Percentiles rank a stretch among this genome's conserved stretches.
Conservation (phyloP, 1,140 invertebrate species). For the Mactra quadrangularis region DNA sequence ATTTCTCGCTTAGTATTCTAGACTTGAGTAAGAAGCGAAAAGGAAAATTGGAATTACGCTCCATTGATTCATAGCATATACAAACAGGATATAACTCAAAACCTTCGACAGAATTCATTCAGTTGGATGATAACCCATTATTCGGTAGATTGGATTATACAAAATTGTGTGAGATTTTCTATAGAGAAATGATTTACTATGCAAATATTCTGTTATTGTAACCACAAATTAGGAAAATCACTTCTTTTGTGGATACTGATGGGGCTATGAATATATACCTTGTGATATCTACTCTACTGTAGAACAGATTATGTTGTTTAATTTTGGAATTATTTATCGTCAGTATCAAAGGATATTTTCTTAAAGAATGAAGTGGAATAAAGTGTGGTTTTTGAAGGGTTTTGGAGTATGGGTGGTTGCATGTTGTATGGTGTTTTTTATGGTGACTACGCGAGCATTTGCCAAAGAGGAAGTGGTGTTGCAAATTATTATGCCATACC, state of each 20-base stretch:
- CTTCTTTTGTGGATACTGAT: neutral
- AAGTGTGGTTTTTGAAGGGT: neutral
- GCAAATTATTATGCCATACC: conserved; percentile 46
- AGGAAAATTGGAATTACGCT: conserved; percentile 21
- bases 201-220: conserved; percentile 33
- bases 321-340: neutral
- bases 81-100: conserved; percentile 38
- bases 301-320: neutral
- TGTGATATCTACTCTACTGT: neutral
- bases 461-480: conserved; percentile 31
- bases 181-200: conserved; percentile 19
- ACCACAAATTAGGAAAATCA: conserved; percentile 10
- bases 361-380: conserved; percentile 13
- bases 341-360: neutral
- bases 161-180: conserved; percentile 12
- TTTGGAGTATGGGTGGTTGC: neutral
- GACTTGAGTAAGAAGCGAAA: conserved; percentile 11
- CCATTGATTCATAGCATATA: conserved; percentile 23
- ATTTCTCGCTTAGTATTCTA: conserved; percentile 28
- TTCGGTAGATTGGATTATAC: conserved; percentile 32
- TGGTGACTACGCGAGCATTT: neutral
- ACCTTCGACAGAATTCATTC: conserved; percentile 32
- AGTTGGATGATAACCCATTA: conserved; percentile 19
- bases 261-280: neutral
- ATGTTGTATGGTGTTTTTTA: neutral